A percentile compares a stretch with the other conserved stretches of the same genome.
phyloP scores from a whole-genome alignment of 2,797 vertebrate species.

The Sebastes matsubarae region DNA sequence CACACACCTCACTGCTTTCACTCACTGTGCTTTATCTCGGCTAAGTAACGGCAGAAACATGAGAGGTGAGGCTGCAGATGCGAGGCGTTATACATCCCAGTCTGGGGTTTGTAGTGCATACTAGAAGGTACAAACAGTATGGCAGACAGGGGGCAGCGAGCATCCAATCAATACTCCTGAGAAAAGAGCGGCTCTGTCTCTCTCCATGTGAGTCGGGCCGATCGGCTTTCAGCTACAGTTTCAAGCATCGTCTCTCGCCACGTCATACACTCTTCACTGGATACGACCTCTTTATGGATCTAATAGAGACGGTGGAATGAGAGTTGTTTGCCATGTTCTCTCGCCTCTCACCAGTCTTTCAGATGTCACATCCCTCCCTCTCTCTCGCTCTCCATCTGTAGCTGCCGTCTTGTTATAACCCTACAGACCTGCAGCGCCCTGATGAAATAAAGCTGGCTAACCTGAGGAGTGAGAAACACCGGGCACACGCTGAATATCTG shows the following conservation, averaged over 20 bases:
- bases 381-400: slow-evolving; percentile 16
- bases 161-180: slow-evolving; percentile 70
- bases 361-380: slow-evolving; percentile 6
- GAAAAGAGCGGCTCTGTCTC: slow-evolving; percentile 55
- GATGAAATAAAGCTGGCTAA: slow-evolving; percentile 10
- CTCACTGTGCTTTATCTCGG: slow-evolving; percentile 6
- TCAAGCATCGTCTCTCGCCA: slow-evolving; percentile 22
- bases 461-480: background rate
- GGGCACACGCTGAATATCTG: slow-evolving; percentile 23
- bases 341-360: slow-evolving; percentile 25
- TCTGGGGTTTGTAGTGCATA: slow-evolving; percentile 32
- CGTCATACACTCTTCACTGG: background rate
- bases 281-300: background rate
- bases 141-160: slow-evolving; percentile 38
- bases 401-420: slow-evolving; percentile 25
- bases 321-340: slow-evolving; percentile 20
- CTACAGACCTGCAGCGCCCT: slow-evolving; percentile 8
- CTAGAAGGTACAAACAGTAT: slow-evolving; percentile 34
- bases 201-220: slow-evolving; percentile 35
- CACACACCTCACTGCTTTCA: slow-evolving; percentile 16
- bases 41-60: slow-evolving; percentile 25
- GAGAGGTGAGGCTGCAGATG: slow-evolving; percentile 19
- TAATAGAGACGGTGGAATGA: background rate
- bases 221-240: slow-evolving; percentile 70
- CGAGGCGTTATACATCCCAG: slow-evolving; percentile 19